Conservation (phyloP, 2,888 invertebrate species). For the Chrysolina oricalcia region DNA sequence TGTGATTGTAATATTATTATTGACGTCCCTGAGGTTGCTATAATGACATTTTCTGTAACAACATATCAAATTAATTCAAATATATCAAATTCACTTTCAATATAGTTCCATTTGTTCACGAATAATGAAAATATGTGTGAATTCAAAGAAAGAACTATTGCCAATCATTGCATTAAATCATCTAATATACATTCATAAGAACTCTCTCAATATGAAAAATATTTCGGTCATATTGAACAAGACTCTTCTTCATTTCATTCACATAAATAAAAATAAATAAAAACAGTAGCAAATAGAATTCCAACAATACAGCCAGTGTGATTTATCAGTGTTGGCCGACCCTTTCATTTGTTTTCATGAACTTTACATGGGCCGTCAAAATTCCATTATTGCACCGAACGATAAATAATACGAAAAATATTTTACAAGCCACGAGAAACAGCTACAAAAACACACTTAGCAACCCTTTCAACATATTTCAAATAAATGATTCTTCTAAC, state of each 20-base stretch:
- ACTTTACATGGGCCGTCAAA: slow-evolving; percentile 15
- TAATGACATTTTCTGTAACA: no score
- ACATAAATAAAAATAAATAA: neutral
- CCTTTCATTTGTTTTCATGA: slow-evolving; percentile 12
- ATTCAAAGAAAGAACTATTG: no score
- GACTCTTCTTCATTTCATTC: neutral
- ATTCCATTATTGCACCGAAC: slow-evolving; percentile 19
- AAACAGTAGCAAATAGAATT: neutral
- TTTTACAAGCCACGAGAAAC: slow-evolving; percentile 45
- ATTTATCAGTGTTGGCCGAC: slow-evolving; percentile 4
- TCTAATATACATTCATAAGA: no score
- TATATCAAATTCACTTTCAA: no score
- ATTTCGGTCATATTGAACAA: no score
- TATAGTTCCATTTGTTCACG: no score
- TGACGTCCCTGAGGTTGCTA: no score
- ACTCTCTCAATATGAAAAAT: no score
- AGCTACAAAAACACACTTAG: slow-evolving; percentile 48
- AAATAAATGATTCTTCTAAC: slow-evolving; percentile 61
- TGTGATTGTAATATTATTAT: no score
- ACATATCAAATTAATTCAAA: no score
- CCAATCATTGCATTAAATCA: no score
- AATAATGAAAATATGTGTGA: no score
- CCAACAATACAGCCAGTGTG: neutral
- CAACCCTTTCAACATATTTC: slow-evolving; percentile 64
- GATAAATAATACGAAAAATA: slow-evolving; percentile 44